A percentile compares a stretch with the other conserved stretches of the same genome.
phyloP scores from a whole-genome alignment of 2,113 vertebrate genomes.

The Ifrita kowaldi region DNA sequence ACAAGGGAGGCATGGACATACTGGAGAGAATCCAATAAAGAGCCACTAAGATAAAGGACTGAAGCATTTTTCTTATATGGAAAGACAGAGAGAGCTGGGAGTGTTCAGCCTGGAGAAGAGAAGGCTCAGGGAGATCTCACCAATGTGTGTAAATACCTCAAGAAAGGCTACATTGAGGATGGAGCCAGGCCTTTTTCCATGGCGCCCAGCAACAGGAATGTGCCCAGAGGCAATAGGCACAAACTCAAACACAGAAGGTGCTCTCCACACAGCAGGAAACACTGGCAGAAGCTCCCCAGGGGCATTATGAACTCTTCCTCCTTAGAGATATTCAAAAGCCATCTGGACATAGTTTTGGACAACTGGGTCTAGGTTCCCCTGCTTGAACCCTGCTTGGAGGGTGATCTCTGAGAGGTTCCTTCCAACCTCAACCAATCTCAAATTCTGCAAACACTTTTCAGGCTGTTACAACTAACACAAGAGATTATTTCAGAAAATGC shows the following conservation, averaged over 20 bases:
- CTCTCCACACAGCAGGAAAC: neutral
- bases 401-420: neutral
- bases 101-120: neutral
- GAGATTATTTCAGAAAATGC: neutral
- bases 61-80: neutral
- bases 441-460: neutral
- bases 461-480: neutral
- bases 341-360: neutral
- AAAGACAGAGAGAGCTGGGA: neutral
- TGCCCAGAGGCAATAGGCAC: neutral
- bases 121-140: neutral
- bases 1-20: neutral
- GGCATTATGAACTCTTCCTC: neutral
- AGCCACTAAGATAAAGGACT: neutral
- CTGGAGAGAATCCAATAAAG: neutral
- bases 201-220: neutral
- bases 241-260: neutral
- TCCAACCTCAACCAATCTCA: neutral
- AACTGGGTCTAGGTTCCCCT: neutral
- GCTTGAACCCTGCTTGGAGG: neutral
- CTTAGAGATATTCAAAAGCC: neutral
- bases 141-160: neutral
- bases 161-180: fast-evolving
- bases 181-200: neutral
- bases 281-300: neutral